A percentile compares a stretch with the other conserved stretches of the same genome.
Evolutionary conservation across 2,797 vertebrate genomes (phyloP).

Genomic region (Eutrigla gurnardus): DNA sequence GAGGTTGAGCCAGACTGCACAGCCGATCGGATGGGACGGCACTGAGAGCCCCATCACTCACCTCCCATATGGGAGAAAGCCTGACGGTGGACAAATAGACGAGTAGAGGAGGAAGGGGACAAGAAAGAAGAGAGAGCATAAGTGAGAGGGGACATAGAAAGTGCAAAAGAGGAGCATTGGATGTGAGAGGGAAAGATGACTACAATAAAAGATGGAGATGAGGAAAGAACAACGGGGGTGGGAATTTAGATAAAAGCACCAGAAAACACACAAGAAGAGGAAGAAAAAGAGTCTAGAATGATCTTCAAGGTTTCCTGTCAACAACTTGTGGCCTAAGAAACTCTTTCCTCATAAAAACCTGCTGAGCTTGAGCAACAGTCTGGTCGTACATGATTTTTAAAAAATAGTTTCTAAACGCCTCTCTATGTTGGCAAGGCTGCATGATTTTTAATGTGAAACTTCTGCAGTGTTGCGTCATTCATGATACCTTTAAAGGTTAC

Average conservation of each 20-base stretch:
- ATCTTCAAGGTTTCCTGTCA: too few species aligned
- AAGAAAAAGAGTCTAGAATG: too few species aligned
- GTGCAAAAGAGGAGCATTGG: background rate
- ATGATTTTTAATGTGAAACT: too few species aligned
- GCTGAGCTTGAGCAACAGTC: too few species aligned
- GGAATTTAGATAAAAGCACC: background rate
- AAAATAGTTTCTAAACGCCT: too few species aligned
- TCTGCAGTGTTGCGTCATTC: too few species aligned
- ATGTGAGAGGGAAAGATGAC: background rate
- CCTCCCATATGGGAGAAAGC: constrained; percentile 69
- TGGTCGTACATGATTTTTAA: too few species aligned
- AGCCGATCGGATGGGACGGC: constrained; percentile 74
- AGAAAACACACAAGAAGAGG: background rate
- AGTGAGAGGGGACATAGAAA: background rate
- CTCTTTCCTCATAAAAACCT: background rate
- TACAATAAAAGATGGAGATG: background rate
- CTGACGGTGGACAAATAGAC: constrained; percentile 40
- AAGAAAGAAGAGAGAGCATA: background rate
- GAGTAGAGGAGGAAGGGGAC: background rate
- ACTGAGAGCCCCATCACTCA: constrained; percentile 73
- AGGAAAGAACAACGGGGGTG: background rate
- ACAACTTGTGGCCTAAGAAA: too few species aligned
- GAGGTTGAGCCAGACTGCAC: constrained; percentile 72
- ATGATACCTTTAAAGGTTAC: background rate
- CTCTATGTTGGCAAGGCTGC: too few species aligned